phyloP scores from a whole-genome alignment of 2,888 invertebrate genomes.

The Spilarctia lutea region DNA sequence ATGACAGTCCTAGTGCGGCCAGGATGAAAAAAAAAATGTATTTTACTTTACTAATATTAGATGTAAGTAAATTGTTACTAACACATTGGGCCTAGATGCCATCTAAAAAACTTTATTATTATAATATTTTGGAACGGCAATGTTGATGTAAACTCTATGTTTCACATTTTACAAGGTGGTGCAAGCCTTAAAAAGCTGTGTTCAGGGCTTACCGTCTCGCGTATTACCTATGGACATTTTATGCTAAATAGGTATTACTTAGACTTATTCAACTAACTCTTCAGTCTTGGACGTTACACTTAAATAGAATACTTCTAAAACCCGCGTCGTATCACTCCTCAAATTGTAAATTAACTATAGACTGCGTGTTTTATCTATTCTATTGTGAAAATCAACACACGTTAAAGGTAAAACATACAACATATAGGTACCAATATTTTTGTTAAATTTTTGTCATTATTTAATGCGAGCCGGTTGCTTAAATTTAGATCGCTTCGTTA shows the following conservation, averaged over 20 bases:
- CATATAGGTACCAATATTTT: neutral
- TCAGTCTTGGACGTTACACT: slow-evolving; percentile 87
- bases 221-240: slow-evolving; percentile 83
- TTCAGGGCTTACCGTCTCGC: slow-evolving; percentile 64
- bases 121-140: neutral
- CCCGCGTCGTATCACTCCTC: slow-evolving; percentile 81
- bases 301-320: slow-evolving; percentile 84
- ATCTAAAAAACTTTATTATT: too few relatives aligned
- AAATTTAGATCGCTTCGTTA: neutral
- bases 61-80: too few relatives aligned
- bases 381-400: slow-evolving; percentile 63
- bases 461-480: neutral
- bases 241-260: slow-evolving; percentile 85
- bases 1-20: too few relatives aligned
- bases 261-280: slow-evolving; percentile 85
- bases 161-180: slow-evolving; percentile 51
- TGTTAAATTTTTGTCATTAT: neutral
- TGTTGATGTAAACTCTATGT: slow-evolving; percentile 32
- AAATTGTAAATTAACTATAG: slow-evolving; percentile 59
- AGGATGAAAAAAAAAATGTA: too few relatives aligned
- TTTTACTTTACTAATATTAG: too few relatives aligned
- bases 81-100: too few relatives aligned
- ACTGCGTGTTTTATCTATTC: slow-evolving; percentile 54
- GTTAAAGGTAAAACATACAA: slow-evolving; percentile 33
- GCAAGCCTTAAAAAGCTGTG: slow-evolving; percentile 54